phyloP scores from a whole-genome alignment of 2,888 invertebrate species.

The Pseudolycoriella hygida region DNA sequence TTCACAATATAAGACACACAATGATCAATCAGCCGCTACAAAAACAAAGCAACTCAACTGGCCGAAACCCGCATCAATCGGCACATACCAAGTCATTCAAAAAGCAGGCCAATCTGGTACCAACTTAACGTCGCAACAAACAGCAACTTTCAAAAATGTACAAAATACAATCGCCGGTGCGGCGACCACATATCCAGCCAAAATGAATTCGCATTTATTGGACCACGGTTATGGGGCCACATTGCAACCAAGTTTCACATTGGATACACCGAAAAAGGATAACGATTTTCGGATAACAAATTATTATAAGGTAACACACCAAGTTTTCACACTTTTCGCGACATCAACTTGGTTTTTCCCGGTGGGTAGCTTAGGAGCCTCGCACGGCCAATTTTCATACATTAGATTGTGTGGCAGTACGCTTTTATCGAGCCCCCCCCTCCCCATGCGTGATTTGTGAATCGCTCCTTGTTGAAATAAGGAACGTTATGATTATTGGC shows the following conservation, averaged over 20 bases:
- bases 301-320: constrained; percentile 29
- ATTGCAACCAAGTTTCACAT: constrained; percentile 43
- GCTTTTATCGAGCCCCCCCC: no score
- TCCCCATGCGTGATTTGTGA: no score
- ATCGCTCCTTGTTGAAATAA: no score
- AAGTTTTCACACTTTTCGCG: no score
- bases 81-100: neutral
- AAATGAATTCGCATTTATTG: constrained; percentile 55
- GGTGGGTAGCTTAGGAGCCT: no score
- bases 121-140: no score
- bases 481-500: no score
- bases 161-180: neutral
- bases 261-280: neutral
- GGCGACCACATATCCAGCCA: constrained; percentile 15
- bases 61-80: no score
- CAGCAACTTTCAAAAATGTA: neutral
- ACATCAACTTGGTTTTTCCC: no score
- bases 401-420: no score
- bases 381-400: no score
- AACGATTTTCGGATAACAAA: constrained; percentile 16
- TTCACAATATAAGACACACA: neutral
- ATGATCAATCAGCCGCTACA: neutral
- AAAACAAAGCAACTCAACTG: no score
- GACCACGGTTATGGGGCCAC: constrained; percentile 80
- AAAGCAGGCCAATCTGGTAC: neutral